These are phyloP conservation scores for Hesperia comma DNA, from an alignment of 2,888 invertebrate species.

Conservation along the genomic window DNA sequence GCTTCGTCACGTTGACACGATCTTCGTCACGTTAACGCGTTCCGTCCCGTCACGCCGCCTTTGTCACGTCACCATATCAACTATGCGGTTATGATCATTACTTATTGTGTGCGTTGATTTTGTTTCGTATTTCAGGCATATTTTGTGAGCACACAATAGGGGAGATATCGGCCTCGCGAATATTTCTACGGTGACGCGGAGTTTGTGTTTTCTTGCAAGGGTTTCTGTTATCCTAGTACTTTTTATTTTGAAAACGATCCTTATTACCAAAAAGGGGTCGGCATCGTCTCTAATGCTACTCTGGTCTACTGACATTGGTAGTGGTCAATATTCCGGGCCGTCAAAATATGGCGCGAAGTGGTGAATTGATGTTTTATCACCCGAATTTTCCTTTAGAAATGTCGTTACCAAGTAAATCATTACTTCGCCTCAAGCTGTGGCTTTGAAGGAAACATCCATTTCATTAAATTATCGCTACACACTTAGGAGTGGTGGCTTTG, in stretches of 20 bases:
- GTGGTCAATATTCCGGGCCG: too few species aligned
- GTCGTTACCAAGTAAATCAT: constrained; percentile 30
- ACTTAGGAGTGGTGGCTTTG: constrained; percentile 32
- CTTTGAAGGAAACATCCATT: constrained; percentile 37
- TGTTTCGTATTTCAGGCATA: constrained; percentile 14
- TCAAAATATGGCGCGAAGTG: neutral
- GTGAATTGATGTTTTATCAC: constrained; percentile 9
- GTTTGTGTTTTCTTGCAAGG: neutral
- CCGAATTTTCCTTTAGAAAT: constrained; percentile 18
- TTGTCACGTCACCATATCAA: constrained; percentile 32
- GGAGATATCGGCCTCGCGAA: neutral
- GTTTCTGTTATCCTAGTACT: neutral
- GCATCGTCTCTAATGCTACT: too few species aligned
- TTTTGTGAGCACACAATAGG: constrained; percentile 6
- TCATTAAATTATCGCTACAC: constrained; percentile 35
- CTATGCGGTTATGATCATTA: constrained; percentile 29
- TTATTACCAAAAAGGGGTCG: too few species aligned
- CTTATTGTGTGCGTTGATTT: constrained; percentile 19
- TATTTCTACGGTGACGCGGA: constrained; percentile 1
- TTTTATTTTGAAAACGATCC: too few species aligned
- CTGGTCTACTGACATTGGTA: too few species aligned
- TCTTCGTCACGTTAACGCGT: constrained; percentile 24
- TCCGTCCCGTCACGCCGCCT: constrained; percentile 27
- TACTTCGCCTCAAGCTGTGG: constrained; percentile 34
- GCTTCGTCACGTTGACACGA: constrained; percentile 31